phyloP scores from a whole-genome alignment of 2,797 vertebrate genomes.

The Leptoclinus maculatus region DNA sequence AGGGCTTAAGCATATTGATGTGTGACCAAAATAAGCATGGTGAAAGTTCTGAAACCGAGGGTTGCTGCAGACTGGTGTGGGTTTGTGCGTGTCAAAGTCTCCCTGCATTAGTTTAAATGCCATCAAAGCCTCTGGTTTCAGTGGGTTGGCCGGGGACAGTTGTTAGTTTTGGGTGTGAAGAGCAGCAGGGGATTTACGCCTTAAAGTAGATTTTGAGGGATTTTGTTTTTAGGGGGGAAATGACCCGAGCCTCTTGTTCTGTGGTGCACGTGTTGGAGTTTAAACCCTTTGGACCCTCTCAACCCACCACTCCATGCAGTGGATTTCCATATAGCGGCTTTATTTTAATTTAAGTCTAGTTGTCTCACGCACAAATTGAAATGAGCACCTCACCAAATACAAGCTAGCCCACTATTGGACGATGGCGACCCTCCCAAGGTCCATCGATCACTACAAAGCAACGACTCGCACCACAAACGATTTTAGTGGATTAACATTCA shows the following conservation, averaged over 20 bases:
- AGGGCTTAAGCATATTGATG: not conserved
- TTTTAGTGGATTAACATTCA: constrained; percentile 45
- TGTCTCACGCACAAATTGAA: not conserved
- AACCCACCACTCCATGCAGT: not conserved
- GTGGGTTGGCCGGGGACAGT: constrained; percentile 61
- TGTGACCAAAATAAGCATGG: constrained; percentile 5
- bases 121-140: constrained; percentile 49
- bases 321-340: constrained; percentile 4
- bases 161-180: constrained; percentile 76
- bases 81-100: constrained; percentile 8
- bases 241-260: constrained; percentile 51
- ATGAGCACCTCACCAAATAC: not conserved
- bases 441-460: constrained; percentile 13
- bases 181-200: constrained; percentile 66
- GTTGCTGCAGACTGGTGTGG: not conserved
- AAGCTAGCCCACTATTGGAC: not conserved
- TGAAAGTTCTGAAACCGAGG: constrained; percentile 30
- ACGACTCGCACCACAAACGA: constrained; percentile 39
- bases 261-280: constrained; percentile 45
- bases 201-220: constrained; percentile 75
- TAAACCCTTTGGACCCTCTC: constrained; percentile 60
- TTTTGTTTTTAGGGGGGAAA: constrained; percentile 61
- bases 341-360: constrained; percentile 5
- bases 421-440: constrained; percentile 4
- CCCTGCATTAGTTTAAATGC: constrained; percentile 39